These are phyloP conservation scores for Silurus meridionalis DNA, from an alignment of 2,113 vertebrate species.

Conservation along the genomic window DNA sequence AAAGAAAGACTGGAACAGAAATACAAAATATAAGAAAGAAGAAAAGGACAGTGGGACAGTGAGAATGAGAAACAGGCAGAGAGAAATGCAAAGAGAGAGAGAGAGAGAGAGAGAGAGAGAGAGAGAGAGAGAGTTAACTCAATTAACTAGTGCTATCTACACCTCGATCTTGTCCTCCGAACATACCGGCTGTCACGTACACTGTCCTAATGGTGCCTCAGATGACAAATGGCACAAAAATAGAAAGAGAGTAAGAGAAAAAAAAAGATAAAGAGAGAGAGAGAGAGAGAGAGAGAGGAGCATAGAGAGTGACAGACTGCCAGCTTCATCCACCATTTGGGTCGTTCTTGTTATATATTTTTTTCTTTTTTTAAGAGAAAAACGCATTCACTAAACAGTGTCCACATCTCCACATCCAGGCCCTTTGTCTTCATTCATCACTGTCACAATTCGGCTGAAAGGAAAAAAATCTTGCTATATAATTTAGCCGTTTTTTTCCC, in stretches of 20 bases:
- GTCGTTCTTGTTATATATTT: neutral
- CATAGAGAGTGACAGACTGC: slow-evolving; percentile 30
- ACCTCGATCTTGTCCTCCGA: slow-evolving; percentile 51
- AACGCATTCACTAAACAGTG: slow-evolving; percentile 31
- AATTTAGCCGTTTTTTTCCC: slow-evolving; percentile 36
- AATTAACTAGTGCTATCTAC: slow-evolving; percentile 69
- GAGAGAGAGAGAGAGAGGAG: neutral
- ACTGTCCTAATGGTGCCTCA: slow-evolving; percentile 56
- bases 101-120: slow-evolving; percentile 37
- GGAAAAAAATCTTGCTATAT: slow-evolving; percentile 33
- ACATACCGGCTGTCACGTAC: slow-evolving; percentile 41
- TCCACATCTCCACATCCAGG: neutral
- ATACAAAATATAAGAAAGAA: neutral
- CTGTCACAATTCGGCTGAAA: slow-evolving; percentile 44
- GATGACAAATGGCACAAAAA: slow-evolving; percentile 64
- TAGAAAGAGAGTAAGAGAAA: neutral
- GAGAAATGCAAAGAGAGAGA: slow-evolving; percentile 31
- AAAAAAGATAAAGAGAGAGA: neutral
- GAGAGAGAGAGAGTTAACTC: slow-evolving; percentile 62
- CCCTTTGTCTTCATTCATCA: slow-evolving; percentile 52
- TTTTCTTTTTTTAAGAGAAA: neutral
- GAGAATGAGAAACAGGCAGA: neutral
- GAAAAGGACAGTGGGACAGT: neutral
- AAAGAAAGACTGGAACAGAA: too few species aligned
- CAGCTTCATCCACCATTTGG: slow-evolving; percentile 42